Evolutionary conservation across 2,113 vertebrate species (phyloP), one percentile per base, ranked within the genome.

Genomic region (Oryctolagus cuniculus): DNA sequence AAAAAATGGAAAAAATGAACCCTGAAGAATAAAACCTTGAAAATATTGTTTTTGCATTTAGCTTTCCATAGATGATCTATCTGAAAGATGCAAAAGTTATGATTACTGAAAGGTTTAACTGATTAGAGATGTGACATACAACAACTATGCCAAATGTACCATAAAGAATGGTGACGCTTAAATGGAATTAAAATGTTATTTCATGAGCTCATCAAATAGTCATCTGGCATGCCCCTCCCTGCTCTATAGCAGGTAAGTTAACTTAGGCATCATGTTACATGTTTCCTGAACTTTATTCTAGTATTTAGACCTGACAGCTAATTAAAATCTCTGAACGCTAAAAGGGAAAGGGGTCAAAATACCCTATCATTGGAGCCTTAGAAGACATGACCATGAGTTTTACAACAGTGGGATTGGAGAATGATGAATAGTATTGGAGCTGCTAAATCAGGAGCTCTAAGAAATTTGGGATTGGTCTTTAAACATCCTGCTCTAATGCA

Each of bases 11-110:
- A 67, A 31, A 88, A 92, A 5, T 31, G 44, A 63, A 22, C 51
- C 12, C 80, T 25, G 61, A 63, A 79, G 51, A 73, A 67, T 31
- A 73, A 38, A 88, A 10, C 1, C 38, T 74, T 69, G 49, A 81
- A 55, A 81, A 66, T 53, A 70, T 12, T 81, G 25, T n/a, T 63
- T 93, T 90, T 49, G 15, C 49, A 67, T 83, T 92, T 74, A 78
- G n/a, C 64, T 69, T 69, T 69, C 66, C 63, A 64, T 22, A 72
- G 77, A 34, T 27, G 38, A 73, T 79, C 36, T 31, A 22, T 66
- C 27, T 78, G 31, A 89, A 89, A 82, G 55, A 11, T 74, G 7
- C 49, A 31, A 61, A 87, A 67, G 51, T 51, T 36, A 58, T 10
- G 17, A 4, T 34, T 29, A n/a, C 22, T 81, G 44, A 91, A n/a